Conservation (phyloP, 1,140 invertebrate species). For the Cecropterus lyciades region DNA sequence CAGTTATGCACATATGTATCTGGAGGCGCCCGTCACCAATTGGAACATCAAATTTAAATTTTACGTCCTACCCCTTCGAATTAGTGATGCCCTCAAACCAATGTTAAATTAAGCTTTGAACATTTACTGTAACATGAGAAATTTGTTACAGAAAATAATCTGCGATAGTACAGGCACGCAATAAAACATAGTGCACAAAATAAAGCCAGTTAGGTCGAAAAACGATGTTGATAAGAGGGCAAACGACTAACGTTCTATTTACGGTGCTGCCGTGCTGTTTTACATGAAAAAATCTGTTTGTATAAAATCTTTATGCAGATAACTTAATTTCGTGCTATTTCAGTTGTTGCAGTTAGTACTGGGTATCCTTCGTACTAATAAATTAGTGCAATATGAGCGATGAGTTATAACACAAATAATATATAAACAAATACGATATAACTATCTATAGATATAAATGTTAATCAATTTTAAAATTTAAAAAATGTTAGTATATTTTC, state of each 20-base stretch:
- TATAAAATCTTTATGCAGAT: slow-evolving; percentile 35
- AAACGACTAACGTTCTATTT: slow-evolving; percentile 29
- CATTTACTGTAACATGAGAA: slow-evolving; percentile 9
- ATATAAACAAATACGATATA: too few species aligned
- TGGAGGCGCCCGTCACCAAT: background rate
- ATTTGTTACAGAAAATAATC: slow-evolving; percentile 31
- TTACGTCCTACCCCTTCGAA: background rate
- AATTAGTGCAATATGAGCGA: too few species aligned
- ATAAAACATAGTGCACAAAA: slow-evolving; percentile 32
- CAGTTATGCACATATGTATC: background rate
- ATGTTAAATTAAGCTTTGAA: slow-evolving; percentile 28
- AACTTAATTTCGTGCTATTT: slow-evolving; percentile 21
- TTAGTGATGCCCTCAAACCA: slow-evolving; percentile 15
- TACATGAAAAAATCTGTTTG: slow-evolving; percentile 36
- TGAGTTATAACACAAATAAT: too few species aligned
- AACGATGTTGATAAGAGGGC: slow-evolving; percentile 35
- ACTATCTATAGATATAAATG: too few species aligned
- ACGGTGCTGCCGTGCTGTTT: slow-evolving; percentile 29
- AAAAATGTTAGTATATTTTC: too few species aligned
- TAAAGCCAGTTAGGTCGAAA: slow-evolving; percentile 33
- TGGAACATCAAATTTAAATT: background rate
- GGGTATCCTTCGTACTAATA: background rate
- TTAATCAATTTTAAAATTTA: too few species aligned
- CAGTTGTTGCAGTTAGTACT: slow-evolving; percentile 4
- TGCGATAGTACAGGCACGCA: slow-evolving; percentile 23